Conservation (phyloP, 1,140 invertebrate species). For the Conopomorpha cramerella region DNA sequence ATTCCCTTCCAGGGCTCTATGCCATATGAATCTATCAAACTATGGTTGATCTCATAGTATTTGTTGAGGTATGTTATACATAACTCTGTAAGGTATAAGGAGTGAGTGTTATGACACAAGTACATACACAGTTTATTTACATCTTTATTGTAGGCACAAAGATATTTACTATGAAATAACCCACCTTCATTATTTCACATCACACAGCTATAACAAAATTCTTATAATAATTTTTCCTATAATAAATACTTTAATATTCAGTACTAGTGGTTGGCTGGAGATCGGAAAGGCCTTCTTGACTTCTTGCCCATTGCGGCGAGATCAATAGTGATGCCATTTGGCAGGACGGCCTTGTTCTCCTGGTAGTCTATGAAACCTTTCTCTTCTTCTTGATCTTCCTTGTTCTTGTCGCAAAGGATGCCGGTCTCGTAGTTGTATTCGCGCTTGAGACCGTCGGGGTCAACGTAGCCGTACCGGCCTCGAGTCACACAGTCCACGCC, state of each 20-base stretch:
- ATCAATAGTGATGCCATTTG: slow-evolving; percentile 72
- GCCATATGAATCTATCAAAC: no score
- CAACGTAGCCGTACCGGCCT: slow-evolving; percentile 82
- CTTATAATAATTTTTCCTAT: slow-evolving; percentile 43
- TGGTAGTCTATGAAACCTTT: slow-evolving; percentile 73
- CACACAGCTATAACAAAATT: slow-evolving; percentile 23
- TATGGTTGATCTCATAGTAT: no score
- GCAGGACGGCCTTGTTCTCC: slow-evolving; percentile 70
- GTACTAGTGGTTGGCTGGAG: slow-evolving; percentile 34
- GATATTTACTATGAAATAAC: no score
- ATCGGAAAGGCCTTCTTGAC: slow-evolving; percentile 65
- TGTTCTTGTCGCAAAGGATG: slow-evolving; percentile 68
- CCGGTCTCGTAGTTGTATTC: slow-evolving; percentile 76
- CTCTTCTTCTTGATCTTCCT: slow-evolving; percentile 62
- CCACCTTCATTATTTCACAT: no score
- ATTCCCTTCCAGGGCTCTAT: no score
- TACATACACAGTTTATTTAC: no score
- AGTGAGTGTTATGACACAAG: no score
- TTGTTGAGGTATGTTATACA: no score
- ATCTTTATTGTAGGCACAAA: no score
- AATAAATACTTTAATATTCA: slow-evolving; percentile 41
- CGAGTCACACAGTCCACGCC: slow-evolving; percentile 79
- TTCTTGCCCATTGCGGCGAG: slow-evolving; percentile 71
- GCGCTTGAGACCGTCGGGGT: slow-evolving; percentile 75
- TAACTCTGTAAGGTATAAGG: no score